Evolutionary conservation across 2,113 vertebrate genomes (phyloP).

Genomic region (Microcebus jonahi): DNA sequence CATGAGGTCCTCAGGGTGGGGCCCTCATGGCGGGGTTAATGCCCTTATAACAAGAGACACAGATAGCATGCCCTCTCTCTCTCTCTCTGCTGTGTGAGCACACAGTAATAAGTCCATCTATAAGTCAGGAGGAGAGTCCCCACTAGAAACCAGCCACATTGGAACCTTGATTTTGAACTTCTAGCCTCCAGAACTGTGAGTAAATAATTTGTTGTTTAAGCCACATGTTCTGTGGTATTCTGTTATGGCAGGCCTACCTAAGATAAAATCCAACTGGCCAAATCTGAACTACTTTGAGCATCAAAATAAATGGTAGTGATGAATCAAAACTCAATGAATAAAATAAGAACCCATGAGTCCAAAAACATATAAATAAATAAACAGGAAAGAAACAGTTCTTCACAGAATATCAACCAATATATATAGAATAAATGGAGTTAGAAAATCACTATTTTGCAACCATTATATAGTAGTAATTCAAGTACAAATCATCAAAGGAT

Average conservation of each 20-base stretch:
- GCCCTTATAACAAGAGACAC: neutral
- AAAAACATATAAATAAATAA: conserved; percentile 2
- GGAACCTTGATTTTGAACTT: neutral
- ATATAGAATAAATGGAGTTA: neutral
- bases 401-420: neutral
- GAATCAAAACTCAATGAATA: neutral
- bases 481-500: neutral
- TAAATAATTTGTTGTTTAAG: neutral
- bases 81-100: neutral
- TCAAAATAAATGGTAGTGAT: neutral
- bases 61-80: neutral
- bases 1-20: neutral
- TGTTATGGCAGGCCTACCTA: conserved; percentile 6
- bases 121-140: neutral
- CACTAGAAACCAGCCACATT: neutral
- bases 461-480: neutral
- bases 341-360: neutral
- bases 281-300: neutral
- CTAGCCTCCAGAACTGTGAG: neutral
- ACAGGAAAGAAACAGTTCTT: neutral
- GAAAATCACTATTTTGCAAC: neutral
- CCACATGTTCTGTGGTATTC: neutral
- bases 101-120: neutral
- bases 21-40: neutral
- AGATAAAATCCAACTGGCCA: neutral